phyloP scores from a whole-genome alignment of 2,113 vertebrate species.

The Rynchops niger region DNA sequence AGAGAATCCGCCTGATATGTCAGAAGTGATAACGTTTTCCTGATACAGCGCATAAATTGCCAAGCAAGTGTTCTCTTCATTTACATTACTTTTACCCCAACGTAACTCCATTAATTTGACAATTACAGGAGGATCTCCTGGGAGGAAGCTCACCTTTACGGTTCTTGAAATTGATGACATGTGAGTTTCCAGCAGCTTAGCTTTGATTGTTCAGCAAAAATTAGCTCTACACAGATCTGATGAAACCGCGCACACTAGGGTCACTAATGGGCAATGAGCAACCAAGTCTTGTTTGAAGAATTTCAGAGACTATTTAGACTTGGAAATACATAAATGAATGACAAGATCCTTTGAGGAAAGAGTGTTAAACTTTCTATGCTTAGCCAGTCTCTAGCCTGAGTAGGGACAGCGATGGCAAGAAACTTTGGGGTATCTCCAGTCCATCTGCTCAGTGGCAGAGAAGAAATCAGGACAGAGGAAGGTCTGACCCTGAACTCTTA shows the following conservation, averaged over 20 bases:
- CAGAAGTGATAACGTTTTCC: not conserved
- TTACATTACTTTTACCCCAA: not conserved
- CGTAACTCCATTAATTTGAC: not conserved
- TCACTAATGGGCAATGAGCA: not conserved
- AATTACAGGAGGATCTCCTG: not conserved
- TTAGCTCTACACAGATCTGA: not conserved
- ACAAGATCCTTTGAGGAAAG: not conserved
- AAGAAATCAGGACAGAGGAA: not conserved
- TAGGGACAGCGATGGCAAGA: not conserved
- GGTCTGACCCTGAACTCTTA: not conserved
- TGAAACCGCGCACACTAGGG: not conserved
- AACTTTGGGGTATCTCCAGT: not conserved
- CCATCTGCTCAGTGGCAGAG: not conserved
- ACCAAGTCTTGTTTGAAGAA: not conserved
- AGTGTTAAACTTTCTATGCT: not conserved
- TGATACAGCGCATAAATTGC: not conserved
- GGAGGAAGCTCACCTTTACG: not conserved
- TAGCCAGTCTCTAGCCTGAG: not conserved
- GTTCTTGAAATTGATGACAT: not conserved
- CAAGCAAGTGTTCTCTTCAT: not conserved
- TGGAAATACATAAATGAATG: not conserved
- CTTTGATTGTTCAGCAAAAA: conserved; percentile 7
- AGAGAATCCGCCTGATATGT: not conserved
- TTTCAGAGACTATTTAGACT: not conserved
- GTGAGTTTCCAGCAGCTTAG: not conserved